Base-by-base conservation (phyloP, 2,888 invertebrate species). In the Drosophila infuscata region DNA sequence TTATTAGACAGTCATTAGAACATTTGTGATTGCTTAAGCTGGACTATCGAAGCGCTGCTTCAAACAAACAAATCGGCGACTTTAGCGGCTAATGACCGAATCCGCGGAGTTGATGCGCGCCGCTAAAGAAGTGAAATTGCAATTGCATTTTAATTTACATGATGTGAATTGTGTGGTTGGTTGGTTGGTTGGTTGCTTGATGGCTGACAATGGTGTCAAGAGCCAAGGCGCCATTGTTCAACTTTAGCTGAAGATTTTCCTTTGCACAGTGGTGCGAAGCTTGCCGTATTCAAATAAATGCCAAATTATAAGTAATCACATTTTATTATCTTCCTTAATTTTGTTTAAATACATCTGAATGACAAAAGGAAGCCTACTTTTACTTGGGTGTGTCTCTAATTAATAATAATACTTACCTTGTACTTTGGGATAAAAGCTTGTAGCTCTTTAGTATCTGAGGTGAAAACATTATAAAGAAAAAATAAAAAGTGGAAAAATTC, bases 91-190 rank as follows among this genome's bases (percentile, higher is more conserved):
- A 74, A 70, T 68, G 70, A 20, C 57, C 56, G 71, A 70, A 69
- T 25, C 57, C 68, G 49, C 52, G 41, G 32, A 36, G 64, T 49
- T 58, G 53, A 64, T 79, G 79, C 71, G 79, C 74, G 65, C 61
- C 52, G 49, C 65, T 60, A 63, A 52, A 83, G 78, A 83, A 87
- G 89, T 89, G 87, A 87, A 87, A 87, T 83, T 82, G 75, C 89
- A 89, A 87, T 80, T 87, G 89, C 88, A 89, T 78, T 89, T 89
- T 81, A 77, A 85, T 83, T 89, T 82, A 74, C 87, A 83, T 88
- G 87, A 82, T 87, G 89, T 81, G 87, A 89, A 87, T 89, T 83
- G 81, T 70, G 82, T 66, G 74, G 66, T 63, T 70, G 61, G 67
- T 56, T 70, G 61, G 67, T 25, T 25, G 20, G 20, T 25, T 25